These are phyloP conservation scores for Eutolmus rufibarbis DNA, from an alignment of 2,888 invertebrate genomes.

Conservation along the genomic window DNA sequence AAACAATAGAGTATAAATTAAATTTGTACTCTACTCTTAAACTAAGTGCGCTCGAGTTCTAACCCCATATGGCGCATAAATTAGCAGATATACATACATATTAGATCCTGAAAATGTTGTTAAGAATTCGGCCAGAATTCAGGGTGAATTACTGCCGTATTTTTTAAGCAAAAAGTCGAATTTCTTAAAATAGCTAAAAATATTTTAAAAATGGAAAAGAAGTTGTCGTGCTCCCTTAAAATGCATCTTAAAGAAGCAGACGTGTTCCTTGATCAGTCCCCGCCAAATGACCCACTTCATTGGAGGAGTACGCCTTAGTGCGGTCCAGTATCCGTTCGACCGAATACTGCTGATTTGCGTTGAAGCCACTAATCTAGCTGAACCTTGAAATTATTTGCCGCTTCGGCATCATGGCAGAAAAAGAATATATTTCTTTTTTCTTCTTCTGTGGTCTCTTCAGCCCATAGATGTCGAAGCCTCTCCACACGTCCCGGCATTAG, in stretches of 20 bases:
- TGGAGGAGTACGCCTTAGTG: not conserved
- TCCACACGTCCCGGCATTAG: constrained; percentile 21
- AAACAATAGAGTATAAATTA: too few species aligned
- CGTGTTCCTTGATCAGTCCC: not conserved
- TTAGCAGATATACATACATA: too few species aligned
- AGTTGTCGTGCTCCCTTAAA: not conserved
- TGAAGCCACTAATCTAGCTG: not conserved
- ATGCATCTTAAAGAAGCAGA: not conserved
- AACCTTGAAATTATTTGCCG: not conserved
- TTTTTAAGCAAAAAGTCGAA: not conserved
- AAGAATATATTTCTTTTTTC: not conserved
- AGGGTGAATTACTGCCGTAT: too few species aligned
- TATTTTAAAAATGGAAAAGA: not conserved
- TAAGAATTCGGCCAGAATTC: too few species aligned
- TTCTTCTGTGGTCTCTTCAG: not conserved
- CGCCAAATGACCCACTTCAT: not conserved
- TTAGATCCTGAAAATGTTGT: too few species aligned
- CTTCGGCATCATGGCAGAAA: not conserved
- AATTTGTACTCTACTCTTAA: too few species aligned
- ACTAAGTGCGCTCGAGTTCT: too few species aligned
- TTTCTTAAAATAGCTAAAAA: not conserved
- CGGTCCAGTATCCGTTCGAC: not conserved
- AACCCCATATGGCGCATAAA: too few species aligned
- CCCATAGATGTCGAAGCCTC: not conserved
- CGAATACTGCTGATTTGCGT: not conserved